A percentile compares a stretch with the other conserved stretches of the same genome.
phyloP scores from a whole-genome alignment of 2,797 vertebrate genomes.

The Balearica regulorum region DNA sequence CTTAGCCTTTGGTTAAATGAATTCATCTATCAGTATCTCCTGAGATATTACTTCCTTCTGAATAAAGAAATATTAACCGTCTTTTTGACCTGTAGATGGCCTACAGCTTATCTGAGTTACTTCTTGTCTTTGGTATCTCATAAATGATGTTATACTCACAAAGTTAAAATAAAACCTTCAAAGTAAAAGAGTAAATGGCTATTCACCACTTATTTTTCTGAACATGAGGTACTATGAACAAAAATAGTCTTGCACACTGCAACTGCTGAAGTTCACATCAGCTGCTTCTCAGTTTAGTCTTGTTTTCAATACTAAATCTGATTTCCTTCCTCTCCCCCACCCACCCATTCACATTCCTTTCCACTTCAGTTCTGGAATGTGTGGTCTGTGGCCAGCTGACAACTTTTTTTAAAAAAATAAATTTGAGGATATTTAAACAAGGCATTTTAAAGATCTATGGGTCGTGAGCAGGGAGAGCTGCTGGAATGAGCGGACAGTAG shows the following conservation, averaged over 20 bases:
- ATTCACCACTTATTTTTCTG: neutral
- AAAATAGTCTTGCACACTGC: neutral
- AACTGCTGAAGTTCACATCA: slow-evolving; percentile 8
- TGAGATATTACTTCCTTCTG: neutral
- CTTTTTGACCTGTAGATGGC: neutral
- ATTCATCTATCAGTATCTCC: neutral
- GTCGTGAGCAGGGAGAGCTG: neutral
- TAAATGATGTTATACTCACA: neutral
- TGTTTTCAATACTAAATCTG: slow-evolving; percentile 64
- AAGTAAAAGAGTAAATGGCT: neutral
- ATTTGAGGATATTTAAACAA: slow-evolving; percentile 44
- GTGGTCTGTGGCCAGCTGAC: slow-evolving; percentile 64
- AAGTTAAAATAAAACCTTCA: neutral
- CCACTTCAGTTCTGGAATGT: slow-evolving; percentile 64
- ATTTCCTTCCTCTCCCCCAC: slow-evolving; percentile 67
- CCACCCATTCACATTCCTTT: slow-evolving; percentile 68
- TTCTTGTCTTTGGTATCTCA: neutral
- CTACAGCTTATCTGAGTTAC: neutral
- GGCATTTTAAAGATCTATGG: slow-evolving; percentile 27
- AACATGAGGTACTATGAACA: neutral
- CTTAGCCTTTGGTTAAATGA: neutral
- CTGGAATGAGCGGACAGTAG: neutral
- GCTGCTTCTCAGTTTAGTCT: slow-evolving; percentile 49
- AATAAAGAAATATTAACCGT: neutral
- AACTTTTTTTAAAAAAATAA: neutral